Base-by-base conservation (phyloP, 2,113 vertebrate genomes). In the Poeciliopsis occidentalis region DNA sequence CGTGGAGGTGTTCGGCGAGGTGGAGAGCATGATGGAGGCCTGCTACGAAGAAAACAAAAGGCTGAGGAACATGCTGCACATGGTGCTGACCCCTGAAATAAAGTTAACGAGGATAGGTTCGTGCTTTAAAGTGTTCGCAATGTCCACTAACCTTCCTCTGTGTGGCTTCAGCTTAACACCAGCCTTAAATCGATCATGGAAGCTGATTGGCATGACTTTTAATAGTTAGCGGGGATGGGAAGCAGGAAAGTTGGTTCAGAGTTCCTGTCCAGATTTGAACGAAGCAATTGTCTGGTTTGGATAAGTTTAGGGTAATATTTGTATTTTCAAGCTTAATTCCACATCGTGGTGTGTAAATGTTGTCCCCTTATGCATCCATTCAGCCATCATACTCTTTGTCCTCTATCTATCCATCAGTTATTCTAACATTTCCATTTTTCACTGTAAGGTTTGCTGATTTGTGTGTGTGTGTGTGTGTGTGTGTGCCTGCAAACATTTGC, bases 21-120 rank as follows among this genome's bases (percentile, higher is more conserved):
- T 87, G 12, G 80, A 88, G 32, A 39, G 10, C 44, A 79, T 89
- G 8, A 68, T 89, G 0, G 79, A 76, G 64, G 34, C 51, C 0
- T 85, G 60, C n/a, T 65, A 27, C 15, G 85, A 88, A 11, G 88
- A 90, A 78, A 90, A 90, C 78, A 87, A 72, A 26, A 79, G 71
- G 0, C 84, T 91, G 65, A 22, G 73, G 41, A 66, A 24, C 24
- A 8, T 71, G 0, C 69, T 89, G 26, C 64, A 82, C 67, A 82
- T 67, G 69, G 78, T 85, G 64, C 63, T 85, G 4, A 51, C 19
- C 27, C 82, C 88, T 4, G 57, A 85, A 66, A 77, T 89, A 37
- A 76, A 71, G 22, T 57, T 86, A 44, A 5, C 10, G 6, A 80
- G 29, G 32, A 87, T 87, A 80, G 85, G 85, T 91, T 26, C 29